A percentile compares a stretch with the other conserved stretches of the same genome.
Conservation (phyloP, 2,888 invertebrate species). For the Watsonalla cultraria region DNA sequence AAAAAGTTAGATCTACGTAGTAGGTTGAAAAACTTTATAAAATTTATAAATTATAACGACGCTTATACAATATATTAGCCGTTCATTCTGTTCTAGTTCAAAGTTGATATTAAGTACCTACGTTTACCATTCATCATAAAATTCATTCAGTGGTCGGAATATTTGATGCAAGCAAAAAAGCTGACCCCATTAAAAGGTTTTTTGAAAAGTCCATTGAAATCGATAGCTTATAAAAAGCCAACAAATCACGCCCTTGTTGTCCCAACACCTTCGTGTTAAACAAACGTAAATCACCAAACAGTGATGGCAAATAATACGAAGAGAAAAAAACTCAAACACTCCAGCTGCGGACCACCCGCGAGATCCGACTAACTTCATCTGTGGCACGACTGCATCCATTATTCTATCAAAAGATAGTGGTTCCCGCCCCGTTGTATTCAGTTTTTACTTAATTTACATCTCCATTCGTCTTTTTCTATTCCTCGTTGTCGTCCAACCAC, state of each 20-base stretch:
- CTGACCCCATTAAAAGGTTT: conserved; percentile 22
- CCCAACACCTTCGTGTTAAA: conserved; percentile 69
- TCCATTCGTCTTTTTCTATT: conserved; percentile 19
- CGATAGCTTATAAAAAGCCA: conserved; percentile 58
- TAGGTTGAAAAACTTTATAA: too few relatives aligned
- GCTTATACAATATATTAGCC: too few relatives aligned
- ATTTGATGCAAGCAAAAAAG: conserved; percentile 14
- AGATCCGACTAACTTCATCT: conserved; percentile 48
- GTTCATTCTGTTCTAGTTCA: too few relatives aligned
- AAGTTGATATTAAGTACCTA: too few relatives aligned
- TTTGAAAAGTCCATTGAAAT: conserved; percentile 34
- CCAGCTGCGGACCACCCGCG: conserved; percentile 67
- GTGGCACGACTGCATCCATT: conserved; percentile 64
- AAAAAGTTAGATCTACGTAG: too few relatives aligned
- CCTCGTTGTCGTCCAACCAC: conserved; percentile 25
- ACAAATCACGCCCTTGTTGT: conserved; percentile 66
- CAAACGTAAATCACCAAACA: conserved; percentile 69
- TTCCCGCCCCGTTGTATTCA: conserved; percentile 55
- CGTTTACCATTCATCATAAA: neutral
- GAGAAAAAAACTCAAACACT: conserved; percentile 69
- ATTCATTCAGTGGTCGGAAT: neutral
- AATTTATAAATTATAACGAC: too few relatives aligned
- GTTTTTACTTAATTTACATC: conserved; percentile 71
- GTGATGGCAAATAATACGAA: conserved; percentile 64
- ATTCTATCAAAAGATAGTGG: conserved; percentile 65